Evolutionary conservation across 2,888 invertebrate genomes (phyloP), one percentile per base, ranked within the genome.

Genomic region (Ornithoptera alexandrae): DNA sequence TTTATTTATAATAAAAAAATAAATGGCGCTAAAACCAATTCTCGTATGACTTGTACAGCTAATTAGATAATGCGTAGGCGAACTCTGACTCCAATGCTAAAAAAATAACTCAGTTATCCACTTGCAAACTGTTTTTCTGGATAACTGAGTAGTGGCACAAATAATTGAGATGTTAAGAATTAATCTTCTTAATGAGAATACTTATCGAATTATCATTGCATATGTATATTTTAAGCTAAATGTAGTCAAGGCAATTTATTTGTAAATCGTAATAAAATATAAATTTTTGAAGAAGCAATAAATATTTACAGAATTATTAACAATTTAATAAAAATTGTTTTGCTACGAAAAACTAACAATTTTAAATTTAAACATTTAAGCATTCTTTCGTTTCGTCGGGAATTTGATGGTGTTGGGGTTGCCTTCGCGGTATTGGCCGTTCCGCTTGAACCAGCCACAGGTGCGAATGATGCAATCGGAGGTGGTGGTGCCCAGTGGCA

Each of bases 401-500:
- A 91, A 90, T 68, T 88, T 83, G 72, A 87, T 85, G 39, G 87
- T 88, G 75, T 86, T 89, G 30, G 78, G 77, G 57, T 69, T 80
- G 24, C 91, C 91, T 17, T 85, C 86, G 4, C 81, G 82, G 73
- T 84, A 90, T 59, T 74, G 78, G 0, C 89, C 89, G 2, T 71
- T 12, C 70, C 87, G 85, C 1, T 83, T 82, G 81, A 73, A 84
- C 83, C 81, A 87, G 30, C 90, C 90, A 73, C 89, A 88, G 57
- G 76, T 72, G 10, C 81, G 78, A 68, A 92, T 80, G 18, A 87
- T 76, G 76, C 84, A 84, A 78, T 89, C 87, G 0, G 83, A 77
- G 1, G 81, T 81, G 22, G 90, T 82, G 65, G 85, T 86, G 71
- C 92, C 92, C 4, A 90, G 85, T 0, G 91, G 90, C 63, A 89